A percentile compares a stretch with the other conserved stretches of the same genome.
Evolutionary conservation across 2,888 invertebrate species (phyloP).

Genomic region (Hemithea aestivaria): DNA sequence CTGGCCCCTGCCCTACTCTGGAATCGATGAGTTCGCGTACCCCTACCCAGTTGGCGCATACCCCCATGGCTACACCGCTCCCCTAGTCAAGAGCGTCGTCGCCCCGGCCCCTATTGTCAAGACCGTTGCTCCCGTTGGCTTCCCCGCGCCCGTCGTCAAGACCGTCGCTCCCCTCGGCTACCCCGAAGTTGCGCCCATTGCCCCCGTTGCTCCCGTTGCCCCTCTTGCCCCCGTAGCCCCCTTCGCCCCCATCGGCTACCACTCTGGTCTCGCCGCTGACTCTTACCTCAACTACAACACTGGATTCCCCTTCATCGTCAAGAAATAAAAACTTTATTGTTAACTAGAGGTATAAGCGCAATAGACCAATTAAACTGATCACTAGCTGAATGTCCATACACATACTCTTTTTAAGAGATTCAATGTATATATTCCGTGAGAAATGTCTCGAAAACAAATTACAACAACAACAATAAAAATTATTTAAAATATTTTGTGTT

Average conservation of each 20-base stretch:
- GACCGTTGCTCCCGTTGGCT: no score
- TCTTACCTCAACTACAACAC: not conserved
- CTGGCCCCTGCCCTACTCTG: no score
- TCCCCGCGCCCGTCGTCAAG: slow-evolving; percentile 1
- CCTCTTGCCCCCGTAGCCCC: slow-evolving; percentile 1
- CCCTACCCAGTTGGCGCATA: not conserved
- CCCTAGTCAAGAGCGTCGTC: not conserved
- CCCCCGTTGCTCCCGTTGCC: slow-evolving; percentile 1
- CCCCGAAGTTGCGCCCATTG: not conserved
- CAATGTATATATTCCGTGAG: no score
- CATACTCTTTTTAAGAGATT: no score
- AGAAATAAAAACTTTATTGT: slow-evolving; percentile 8
- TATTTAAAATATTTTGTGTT: no score
- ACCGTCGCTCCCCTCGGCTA: not conserved
- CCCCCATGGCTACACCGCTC: not conserved
- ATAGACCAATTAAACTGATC: slow-evolving; percentile 1
- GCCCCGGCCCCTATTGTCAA: not conserved
- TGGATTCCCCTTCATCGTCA: slow-evolving; percentile 3
- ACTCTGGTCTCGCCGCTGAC: no score
- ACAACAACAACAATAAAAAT: no score
- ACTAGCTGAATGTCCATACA: not conserved
- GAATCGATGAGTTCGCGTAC: slow-evolving; percentile 3
- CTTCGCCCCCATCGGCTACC: no score
- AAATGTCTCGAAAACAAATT: no score
- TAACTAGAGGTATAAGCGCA: no score